Evolutionary conservation across 2,797 vertebrate species (phyloP).

Genomic region (Eurystomus glaucurus): DNA sequence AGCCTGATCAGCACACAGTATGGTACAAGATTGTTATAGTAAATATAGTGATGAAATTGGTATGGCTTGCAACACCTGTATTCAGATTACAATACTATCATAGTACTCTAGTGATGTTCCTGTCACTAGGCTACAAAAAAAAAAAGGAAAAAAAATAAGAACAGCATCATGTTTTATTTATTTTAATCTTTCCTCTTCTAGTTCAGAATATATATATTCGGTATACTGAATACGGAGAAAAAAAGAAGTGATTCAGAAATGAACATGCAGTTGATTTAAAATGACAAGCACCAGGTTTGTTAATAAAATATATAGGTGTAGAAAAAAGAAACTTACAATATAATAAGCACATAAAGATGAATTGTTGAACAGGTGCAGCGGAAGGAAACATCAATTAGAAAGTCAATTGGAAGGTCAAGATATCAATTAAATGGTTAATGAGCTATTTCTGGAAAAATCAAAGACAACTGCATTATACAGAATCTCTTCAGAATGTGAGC

Average conservation of each 20-base stretch:
- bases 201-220: neutral
- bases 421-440: conserved; percentile 63
- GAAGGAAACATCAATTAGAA: conserved; percentile 52
- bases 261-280: neutral
- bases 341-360: conserved; percentile 19
- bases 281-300: neutral
- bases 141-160: neutral
- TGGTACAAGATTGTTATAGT: neutral
- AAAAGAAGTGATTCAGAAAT: neutral
- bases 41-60: neutral
- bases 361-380: conserved; percentile 18
- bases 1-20: neutral
- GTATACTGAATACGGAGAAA: neutral
- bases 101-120: neutral
- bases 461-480: conserved; percentile 14
- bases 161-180: neutral
- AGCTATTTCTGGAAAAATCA: conserved; percentile 47
- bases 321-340: neutral
- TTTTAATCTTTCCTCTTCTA: neutral
- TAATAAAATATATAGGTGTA: conserved; percentile 16
- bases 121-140: neutral
- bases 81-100: neutral
- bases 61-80: neutral
- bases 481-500: neutral
- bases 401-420: conserved; percentile 45